A percentile compares a stretch with the other conserved stretches of the same genome.
Conservation (phyloP, 2,797 vertebrate species). For the Coranthus polyacanthus region DNA sequence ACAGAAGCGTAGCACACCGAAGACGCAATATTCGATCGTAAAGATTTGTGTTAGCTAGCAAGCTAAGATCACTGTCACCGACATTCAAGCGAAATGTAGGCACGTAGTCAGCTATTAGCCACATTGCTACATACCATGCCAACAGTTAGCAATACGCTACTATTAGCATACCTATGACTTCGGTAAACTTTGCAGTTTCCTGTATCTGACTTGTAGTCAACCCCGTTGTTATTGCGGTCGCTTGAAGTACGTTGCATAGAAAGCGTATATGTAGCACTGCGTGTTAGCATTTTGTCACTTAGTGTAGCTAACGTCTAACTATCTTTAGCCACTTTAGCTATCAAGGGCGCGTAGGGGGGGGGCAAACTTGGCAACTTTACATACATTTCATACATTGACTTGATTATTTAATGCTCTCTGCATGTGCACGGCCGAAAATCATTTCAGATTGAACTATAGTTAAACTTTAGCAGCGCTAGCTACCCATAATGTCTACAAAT, state of each 20-base stretch:
- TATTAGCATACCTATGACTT: slow-evolving; percentile 14
- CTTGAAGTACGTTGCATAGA: neutral
- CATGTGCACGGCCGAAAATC: neutral
- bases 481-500: neutral
- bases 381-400: neutral
- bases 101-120: slow-evolving; percentile 42
- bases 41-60: slow-evolving; percentile 28
- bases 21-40: neutral
- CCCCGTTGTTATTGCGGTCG: accelerated
- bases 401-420: neutral
- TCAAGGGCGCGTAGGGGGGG: slow-evolving; percentile 55
- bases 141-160: slow-evolving; percentile 51
- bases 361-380: slow-evolving; percentile 51
- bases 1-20: too few species aligned
- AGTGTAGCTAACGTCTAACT: slow-evolving; percentile 8
- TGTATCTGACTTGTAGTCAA: accelerated
- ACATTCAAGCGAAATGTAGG: slow-evolving; percentile 36
- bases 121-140: slow-evolving; percentile 53
- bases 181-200: neutral
- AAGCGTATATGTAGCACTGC: neutral
- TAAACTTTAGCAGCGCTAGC: accelerated
- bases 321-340: slow-evolving; percentile 43
- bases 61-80: slow-evolving; percentile 52
- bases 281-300: neutral
- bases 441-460: neutral